Base-by-base conservation (phyloP, 2,888 invertebrate species). In the Latrodectus hesperus region DNA sequence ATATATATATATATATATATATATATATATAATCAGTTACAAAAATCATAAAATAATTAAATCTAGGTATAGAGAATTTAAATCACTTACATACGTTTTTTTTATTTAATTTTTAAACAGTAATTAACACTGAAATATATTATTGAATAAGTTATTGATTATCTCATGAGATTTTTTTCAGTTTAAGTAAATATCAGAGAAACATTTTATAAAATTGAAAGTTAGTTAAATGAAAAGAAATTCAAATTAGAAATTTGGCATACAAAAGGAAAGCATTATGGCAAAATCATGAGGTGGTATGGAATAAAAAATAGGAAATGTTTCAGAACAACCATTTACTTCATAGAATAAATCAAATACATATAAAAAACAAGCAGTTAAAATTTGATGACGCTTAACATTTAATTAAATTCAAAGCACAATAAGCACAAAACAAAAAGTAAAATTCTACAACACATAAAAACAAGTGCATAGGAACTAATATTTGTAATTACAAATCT, bases 391-490 rank as follows among this genome's bases (percentile, higher is more conserved):
- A 82, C 38, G 70, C n/a, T 70, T 60, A 75, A 82, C 82, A 76
- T 68, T 75, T 22, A 81, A 73, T 53, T 52, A 65, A 53, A 67
- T 74, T 60, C 65, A 73, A 81, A 81, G 74, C 52, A 81, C 72
- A 81, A 72, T 72, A 64, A 81, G 64, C 53, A 73, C 51, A 65
- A 81, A 81, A 65, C 73, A 81, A 81, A 81, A 49, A 71, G 49
- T 80, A 60, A 80, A 81, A 73, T 74, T 81, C 81, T 81, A 74
- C 60, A 81, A 74, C 74, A 74, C 72, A 65, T 68, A 75, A 82
- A 82, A 82, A 82, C 75, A 82, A 75, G 65, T 75, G 75, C 82
- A 70, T 82, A 82, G 82, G 82, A 82, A 82, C 82, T 82, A 82
- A 82, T 70, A 80, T 68, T 51, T 82, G n/a, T 22, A 68, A 70